A percentile compares a stretch with the other conserved stretches of the same genome.
phyloP scores from a whole-genome alignment of 2,113 vertebrate species.

The Machaerirhynchus nigripectus region DNA sequence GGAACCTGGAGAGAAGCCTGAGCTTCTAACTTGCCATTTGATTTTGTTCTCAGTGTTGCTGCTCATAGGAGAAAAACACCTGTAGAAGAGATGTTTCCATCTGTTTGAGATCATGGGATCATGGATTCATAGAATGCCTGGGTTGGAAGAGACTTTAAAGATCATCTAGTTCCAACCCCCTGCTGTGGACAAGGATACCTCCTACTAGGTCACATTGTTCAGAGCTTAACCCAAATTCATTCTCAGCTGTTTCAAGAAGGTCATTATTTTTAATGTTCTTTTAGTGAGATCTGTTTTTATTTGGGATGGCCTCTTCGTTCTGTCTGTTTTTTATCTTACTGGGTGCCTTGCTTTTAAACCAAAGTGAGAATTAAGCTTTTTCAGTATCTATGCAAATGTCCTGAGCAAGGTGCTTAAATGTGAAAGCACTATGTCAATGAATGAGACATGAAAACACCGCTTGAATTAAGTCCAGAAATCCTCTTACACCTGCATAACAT shows the following conservation, averaged over 20 bases:
- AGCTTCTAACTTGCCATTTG: background rate
- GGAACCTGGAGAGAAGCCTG: background rate
- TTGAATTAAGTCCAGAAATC: background rate
- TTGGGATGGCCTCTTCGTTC: background rate
- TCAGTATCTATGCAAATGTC: background rate
- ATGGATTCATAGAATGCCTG: background rate
- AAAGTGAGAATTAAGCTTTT: background rate
- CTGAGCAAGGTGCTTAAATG: background rate
- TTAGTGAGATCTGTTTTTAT: background rate
- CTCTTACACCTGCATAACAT: background rate
- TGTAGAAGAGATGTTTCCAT: background rate
- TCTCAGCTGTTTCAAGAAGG: background rate
- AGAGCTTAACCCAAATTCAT: background rate
- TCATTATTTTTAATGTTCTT: background rate
- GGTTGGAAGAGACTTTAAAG: background rate
- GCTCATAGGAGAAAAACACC: background rate
- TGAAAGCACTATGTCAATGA: background rate
- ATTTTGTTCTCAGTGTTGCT: background rate
- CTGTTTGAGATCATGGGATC: background rate
- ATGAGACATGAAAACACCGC: background rate
- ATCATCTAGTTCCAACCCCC: accelerated
- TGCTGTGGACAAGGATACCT: background rate
- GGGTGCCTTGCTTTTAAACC: background rate
- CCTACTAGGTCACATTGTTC: background rate
- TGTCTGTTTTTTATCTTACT: background rate